Evolutionary conservation across 2,888 invertebrate species (phyloP).

Genomic region (Trissolcus brochymenae): DNA sequence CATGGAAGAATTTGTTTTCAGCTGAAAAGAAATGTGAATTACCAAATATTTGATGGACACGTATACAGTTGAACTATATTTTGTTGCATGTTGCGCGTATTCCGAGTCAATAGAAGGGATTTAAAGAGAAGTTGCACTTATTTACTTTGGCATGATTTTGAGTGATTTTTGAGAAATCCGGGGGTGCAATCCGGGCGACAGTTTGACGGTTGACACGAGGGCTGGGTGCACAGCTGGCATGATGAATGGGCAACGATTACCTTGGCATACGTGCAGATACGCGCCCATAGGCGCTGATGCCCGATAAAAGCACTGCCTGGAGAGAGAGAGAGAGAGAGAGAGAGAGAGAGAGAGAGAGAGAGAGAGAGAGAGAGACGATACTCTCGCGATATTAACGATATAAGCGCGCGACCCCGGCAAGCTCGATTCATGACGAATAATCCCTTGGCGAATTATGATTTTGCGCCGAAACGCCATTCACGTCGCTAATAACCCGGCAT

Average conservation of each 20-base stretch:
- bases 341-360: too few relatives aligned
- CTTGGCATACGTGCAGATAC: slow-evolving; percentile 58
- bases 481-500: slow-evolving; percentile 49
- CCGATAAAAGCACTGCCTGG: slow-evolving; percentile 46
- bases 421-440: slow-evolving; percentile 46
- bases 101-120: too few relatives aligned
- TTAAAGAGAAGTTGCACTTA: too few relatives aligned
- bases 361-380: slow-evolving; percentile 57
- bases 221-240: slow-evolving; percentile 65
- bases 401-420: slow-evolving; percentile 25
- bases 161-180: slow-evolving; percentile 3
- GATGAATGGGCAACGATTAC: slow-evolving; percentile 65
- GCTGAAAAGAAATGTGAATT: too few relatives aligned
- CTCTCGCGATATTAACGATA: slow-evolving; percentile 60
- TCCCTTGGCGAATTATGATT: slow-evolving; percentile 42
- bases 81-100: too few relatives aligned
- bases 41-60: too few relatives aligned
- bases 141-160: too few relatives aligned
- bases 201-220: slow-evolving; percentile 64
- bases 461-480: slow-evolving; percentile 43
- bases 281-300: slow-evolving; percentile 38
- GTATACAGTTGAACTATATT: too few relatives aligned
- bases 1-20: too few relatives aligned
- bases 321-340: too few relatives aligned
- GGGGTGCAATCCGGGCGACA: slow-evolving; percentile 31